A percentile compares a stretch with the other conserved stretches of the same genome.
phyloP scores from a whole-genome alignment of 1,140 invertebrate species.

The Diprion similis region DNA sequence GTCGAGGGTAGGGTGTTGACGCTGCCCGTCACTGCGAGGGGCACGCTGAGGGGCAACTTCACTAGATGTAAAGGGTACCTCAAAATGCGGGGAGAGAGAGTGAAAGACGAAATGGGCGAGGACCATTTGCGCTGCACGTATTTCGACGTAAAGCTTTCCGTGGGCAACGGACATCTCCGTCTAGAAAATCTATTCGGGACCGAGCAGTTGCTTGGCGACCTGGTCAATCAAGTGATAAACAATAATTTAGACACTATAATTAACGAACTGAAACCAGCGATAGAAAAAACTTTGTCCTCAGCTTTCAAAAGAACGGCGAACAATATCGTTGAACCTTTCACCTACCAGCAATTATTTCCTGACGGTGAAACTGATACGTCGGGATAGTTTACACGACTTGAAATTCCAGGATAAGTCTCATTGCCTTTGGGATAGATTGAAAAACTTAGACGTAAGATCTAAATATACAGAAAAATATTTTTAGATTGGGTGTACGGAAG shows the following conservation, averaged over 20 bases:
- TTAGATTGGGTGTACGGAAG: no score
- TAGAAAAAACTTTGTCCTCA: conserved; percentile 64
- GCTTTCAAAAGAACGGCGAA: conserved; percentile 66
- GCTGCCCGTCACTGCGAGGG: conserved; percentile 68
- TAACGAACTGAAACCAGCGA: conserved; percentile 65
- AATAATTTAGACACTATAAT: conserved; percentile 68
- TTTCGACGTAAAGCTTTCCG: conserved; percentile 62
- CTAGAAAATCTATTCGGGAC: conserved; percentile 71
- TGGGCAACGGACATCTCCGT: conserved; percentile 64
- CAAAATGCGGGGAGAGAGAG: conserved; percentile 56
- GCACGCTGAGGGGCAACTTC: conserved; percentile 69
- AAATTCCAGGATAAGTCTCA: no score
- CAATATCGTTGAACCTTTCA: conserved; percentile 63
- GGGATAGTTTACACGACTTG: no score
- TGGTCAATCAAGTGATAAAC: conserved; percentile 70
- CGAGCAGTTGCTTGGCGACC: conserved; percentile 60
- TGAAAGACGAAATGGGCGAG: conserved; percentile 56
- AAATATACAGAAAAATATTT: no score
- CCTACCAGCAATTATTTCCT: conserved; percentile 67
- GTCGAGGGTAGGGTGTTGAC: conserved; percentile 69
- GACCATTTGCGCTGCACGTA: conserved; percentile 63
- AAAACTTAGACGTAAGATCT: no score
- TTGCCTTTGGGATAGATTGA: no score
- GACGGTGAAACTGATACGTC: conserved; percentile 23
- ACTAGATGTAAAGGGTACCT: conserved; percentile 65